Base-by-base conservation (phyloP, 1,140 invertebrate species). In the Drosophila murphyi region DNA sequence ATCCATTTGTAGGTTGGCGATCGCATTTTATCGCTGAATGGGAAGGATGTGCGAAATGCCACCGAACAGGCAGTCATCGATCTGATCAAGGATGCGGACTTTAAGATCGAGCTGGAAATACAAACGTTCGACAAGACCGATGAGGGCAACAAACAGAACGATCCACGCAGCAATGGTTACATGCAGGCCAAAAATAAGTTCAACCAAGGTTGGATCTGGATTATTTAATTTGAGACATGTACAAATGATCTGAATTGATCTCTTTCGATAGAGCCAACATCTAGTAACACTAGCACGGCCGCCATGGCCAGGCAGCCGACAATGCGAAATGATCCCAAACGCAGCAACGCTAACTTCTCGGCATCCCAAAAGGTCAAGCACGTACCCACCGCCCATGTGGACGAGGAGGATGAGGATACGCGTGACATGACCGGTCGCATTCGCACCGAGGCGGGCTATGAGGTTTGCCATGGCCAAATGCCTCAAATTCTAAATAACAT, bases 61-160 rank as follows among this genome's bases (percentile, higher is more conserved):
- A 97, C 97, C 76, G 98, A 99, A 92, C 98, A 99, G 88, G 94
- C 96, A 78, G 98, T 98, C 5, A 98, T 99, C n/a, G 96, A 98
- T 92, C 96, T 98, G 2, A 99, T 99, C 82, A 96, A 98, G 91
- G 97, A 97, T 72, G 96, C 98, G 48, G 95, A 96, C 43, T 97
- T 97, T 93, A 97, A 97, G 55, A 97, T 99, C 55, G 95, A 95
- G 12, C 97, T 99, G 89, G 94, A 98, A 37, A 97, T 99, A 31
- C 98, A 99, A 93, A 98, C 97, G 80, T 94, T 99, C 48, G 89
- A 80, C 51, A 86, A 90, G 78, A 78, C 62, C 54, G 85, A 89
- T 0, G 85, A 83, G 29, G 48, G 72, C 35, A 72, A 60, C 12
- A 81, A 82, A 50, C 39, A 43, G 45, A 68, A 71, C 20, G 87